Conservation (phyloP, 1,140 invertebrate species). For the Drosophila tani region DNA sequence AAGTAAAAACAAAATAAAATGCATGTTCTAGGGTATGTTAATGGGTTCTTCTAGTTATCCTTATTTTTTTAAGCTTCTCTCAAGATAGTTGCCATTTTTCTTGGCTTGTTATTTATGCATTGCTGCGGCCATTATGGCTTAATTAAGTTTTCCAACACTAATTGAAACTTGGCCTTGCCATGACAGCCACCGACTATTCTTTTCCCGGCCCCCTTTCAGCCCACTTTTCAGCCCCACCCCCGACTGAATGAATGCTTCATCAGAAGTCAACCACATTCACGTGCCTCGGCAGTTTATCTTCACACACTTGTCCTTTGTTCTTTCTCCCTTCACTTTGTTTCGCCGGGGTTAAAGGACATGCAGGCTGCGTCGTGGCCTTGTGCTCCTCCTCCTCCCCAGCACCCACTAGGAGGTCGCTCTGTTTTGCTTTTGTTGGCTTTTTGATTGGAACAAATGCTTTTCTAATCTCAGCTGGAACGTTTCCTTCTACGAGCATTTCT, state of each 20-base stretch:
- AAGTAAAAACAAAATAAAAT: not conserved
- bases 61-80: not conserved
- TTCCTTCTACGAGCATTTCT: slow-evolving; percentile 29
- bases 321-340: slow-evolving; percentile 49
- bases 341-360: slow-evolving; percentile 37
- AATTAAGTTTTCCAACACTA: slow-evolving; percentile 77
- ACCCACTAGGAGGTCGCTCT: not conserved
- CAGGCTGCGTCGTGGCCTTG: slow-evolving; percentile 23
- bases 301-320: slow-evolving; percentile 71
- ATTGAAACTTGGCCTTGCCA: slow-evolving; percentile 66
- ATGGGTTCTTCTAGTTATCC: not conserved
- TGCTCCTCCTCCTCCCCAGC: not conserved
- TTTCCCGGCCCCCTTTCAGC: not conserved
- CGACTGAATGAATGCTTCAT: not conserved
- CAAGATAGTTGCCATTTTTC: not conserved
- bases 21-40: no score
- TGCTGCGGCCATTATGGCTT: slow-evolving; percentile 61
- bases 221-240: not conserved
- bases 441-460: slow-evolving; percentile 81
- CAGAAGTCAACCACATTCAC: slow-evolving; percentile 44
- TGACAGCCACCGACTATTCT: slow-evolving; percentile 9
- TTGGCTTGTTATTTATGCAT: slow-evolving; percentile 65
- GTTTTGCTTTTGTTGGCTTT: slow-evolving; percentile 61
- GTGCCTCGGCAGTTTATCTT: slow-evolving; percentile 63
- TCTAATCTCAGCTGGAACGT: slow-evolving; percentile 71